Evolutionary conservation across 2,797 vertebrate genomes (phyloP).

Genomic region (Pangasius sanitwongsei): DNA sequence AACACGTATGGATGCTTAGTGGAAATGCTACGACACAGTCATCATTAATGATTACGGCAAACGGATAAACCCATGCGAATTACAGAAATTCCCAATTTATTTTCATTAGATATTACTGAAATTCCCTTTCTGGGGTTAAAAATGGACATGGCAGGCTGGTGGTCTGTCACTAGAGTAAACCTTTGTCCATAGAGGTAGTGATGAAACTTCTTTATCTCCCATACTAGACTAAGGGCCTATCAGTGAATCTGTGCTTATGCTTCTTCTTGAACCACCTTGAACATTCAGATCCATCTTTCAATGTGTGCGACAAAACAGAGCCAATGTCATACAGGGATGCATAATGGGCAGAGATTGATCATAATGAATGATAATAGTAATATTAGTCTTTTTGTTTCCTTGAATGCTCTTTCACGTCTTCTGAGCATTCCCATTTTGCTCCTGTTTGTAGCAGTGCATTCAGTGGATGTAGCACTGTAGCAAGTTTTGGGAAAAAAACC

Average conservation of each 20-base stretch:
- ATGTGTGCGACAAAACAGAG: neutral
- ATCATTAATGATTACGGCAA: slow-evolving; percentile 69
- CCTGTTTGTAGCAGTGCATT: neutral
- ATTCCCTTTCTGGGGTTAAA: neutral
- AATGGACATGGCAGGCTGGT: neutral
- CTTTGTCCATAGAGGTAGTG: neutral
- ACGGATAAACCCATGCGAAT: slow-evolving; percentile 1
- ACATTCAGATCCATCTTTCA: neutral
- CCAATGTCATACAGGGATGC: neutral
- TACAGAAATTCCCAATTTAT: neutral
- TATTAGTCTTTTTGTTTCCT: neutral
- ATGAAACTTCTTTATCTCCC: too few relatives aligned
- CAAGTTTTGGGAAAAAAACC: neutral
- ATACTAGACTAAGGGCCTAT: neutral
- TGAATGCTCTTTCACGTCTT: neutral
- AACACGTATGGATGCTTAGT: slow-evolving; percentile 63
- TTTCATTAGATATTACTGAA: neutral
- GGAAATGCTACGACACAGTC: slow-evolving; percentile 59
- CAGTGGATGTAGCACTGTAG: neutral
- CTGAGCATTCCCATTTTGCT: neutral
- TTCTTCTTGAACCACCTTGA: neutral
- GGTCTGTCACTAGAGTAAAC: neutral
- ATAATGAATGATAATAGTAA: neutral
- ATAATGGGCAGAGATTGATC: neutral
- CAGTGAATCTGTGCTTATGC: neutral